A percentile compares a stretch with the other conserved stretches of the same genome.
Conservation (phyloP, 2,113 vertebrate species). For the Chlamydotis undulata region DNA sequence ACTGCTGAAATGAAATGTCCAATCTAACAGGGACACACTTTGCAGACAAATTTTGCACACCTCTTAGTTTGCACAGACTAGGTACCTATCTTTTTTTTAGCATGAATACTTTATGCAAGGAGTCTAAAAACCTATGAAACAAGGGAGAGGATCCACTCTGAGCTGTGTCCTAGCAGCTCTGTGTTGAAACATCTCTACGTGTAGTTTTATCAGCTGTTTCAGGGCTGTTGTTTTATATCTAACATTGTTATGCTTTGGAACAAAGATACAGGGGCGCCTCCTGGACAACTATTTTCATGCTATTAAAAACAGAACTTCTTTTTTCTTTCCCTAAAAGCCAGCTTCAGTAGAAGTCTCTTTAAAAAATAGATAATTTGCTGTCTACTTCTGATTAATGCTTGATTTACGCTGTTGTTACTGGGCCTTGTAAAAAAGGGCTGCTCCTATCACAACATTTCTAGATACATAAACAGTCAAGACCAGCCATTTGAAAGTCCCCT, state of each 20-base stretch:
- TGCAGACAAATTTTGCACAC: background rate
- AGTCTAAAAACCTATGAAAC: background rate
- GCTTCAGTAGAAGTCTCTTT: background rate
- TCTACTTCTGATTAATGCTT: slow-evolving; percentile 59
- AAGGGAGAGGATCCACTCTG: background rate
- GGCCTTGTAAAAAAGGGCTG: slow-evolving; percentile 36
- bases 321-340: slow-evolving; percentile 22
- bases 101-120: background rate
- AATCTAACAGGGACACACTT: background rate
- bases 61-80: background rate
- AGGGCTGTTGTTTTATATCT: slow-evolving; percentile 47
- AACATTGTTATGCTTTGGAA: slow-evolving; percentile 48
- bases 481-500: slow-evolving; percentile 47
- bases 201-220: slow-evolving; percentile 16
- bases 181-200: background rate
- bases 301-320: slow-evolving; percentile 49
- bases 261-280: slow-evolving; percentile 56
- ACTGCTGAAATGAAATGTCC: background rate
- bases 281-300: slow-evolving; percentile 37
- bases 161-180: background rate
- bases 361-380: slow-evolving; percentile 48
- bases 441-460: slow-evolving; percentile 64
- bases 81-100: background rate
- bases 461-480: slow-evolving; percentile 56
- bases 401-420: slow-evolving; percentile 52